Evolutionary conservation across 2,888 invertebrate species (phyloP).

Genomic region (Bellardia pandia): DNA sequence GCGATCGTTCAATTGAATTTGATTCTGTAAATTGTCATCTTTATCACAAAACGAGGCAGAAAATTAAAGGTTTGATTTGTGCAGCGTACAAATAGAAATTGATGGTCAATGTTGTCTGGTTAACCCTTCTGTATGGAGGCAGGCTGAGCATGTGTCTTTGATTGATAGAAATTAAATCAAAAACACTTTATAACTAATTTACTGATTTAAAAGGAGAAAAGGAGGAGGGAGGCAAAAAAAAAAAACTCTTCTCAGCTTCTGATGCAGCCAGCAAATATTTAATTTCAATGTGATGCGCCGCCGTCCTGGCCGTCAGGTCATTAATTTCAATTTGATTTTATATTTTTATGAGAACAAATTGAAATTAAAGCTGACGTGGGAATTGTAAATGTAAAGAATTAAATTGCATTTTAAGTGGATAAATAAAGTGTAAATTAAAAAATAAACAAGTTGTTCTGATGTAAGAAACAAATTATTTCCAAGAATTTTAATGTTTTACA

Average conservation of each 20-base stretch:
- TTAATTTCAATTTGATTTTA: constrained; percentile 67
- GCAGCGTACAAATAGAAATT: constrained; percentile 31
- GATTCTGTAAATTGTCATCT: constrained; percentile 68
- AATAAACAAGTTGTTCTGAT: constrained; percentile 12
- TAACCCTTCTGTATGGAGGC: neutral
- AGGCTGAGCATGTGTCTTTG: constrained; percentile 25
- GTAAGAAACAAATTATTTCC: constrained; percentile 22
- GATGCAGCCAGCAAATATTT: constrained; percentile 10
- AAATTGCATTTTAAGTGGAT: constrained; percentile 55
- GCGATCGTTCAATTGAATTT: constrained; percentile 51
- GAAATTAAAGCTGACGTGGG: constrained; percentile 24
- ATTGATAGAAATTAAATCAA: constrained; percentile 69
- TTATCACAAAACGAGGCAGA: constrained; percentile 19
- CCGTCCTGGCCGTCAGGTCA: constrained; percentile 21
- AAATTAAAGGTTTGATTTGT: constrained; percentile 11
- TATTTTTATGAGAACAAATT: constrained; percentile 50
- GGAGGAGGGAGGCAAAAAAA: neutral
- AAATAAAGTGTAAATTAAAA: constrained; percentile 47
- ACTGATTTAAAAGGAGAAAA: constrained; percentile 18
- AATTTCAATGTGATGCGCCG: constrained; percentile 5
- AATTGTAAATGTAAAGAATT: constrained; percentile 19
- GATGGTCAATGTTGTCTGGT: constrained; percentile 44
- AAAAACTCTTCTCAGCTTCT: neutral
- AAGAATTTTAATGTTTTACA: constrained; percentile 18
- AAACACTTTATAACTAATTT: constrained; percentile 58